Evolutionary conservation across 2,113 vertebrate species (phyloP).

Genomic region (Rhinopomastus cyanomelas): DNA sequence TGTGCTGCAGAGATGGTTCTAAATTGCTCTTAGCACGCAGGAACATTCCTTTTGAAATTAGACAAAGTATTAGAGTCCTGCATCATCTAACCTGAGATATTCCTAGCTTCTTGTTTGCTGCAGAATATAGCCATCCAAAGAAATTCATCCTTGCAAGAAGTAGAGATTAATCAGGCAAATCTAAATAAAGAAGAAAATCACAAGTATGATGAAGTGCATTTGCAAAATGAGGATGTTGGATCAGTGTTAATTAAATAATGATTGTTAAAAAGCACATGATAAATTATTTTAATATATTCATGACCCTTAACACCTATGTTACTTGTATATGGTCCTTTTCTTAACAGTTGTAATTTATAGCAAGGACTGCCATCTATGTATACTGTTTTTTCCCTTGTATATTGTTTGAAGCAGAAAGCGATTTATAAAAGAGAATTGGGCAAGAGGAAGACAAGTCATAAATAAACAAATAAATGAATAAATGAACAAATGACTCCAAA

Average conservation of each 20-base stretch:
- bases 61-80: background rate
- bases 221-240: background rate
- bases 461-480: too few species aligned
- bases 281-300: background rate
- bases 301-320: background rate
- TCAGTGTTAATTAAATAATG: background rate
- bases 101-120: background rate
- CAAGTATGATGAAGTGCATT: background rate
- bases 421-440: background rate
- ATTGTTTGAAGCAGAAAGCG: background rate
- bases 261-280: background rate
- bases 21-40: background rate
- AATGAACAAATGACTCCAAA: too few species aligned
- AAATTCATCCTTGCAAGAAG: background rate
- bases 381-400: background rate
- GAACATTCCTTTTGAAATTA: background rate
- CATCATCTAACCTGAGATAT: background rate
- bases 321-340: background rate
- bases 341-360: too few species aligned
- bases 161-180: conserved; percentile 31
- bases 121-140: background rate
- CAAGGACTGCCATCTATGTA: too few species aligned
- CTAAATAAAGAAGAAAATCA: conserved; percentile 26
- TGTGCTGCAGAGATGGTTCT: background rate
- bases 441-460: background rate